Evolutionary conservation across 2,113 vertebrate genomes (phyloP), one percentile per base, ranked within the genome.

Genomic region (Triplophysa rosa): DNA sequence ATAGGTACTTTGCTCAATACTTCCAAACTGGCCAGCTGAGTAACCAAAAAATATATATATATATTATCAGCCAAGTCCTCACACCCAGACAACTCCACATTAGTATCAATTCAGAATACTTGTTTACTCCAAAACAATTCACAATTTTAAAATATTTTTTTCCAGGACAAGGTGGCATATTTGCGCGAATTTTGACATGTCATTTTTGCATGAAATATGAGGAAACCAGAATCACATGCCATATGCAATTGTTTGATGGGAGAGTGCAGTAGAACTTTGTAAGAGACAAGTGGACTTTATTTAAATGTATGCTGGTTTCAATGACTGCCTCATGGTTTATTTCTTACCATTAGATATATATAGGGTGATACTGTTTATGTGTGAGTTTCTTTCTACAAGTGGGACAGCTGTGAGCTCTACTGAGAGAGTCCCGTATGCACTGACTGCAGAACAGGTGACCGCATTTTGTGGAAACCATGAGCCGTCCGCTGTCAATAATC

Each of bases 381-480:
- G 89, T 98, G 68, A 99, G 95, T 88, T 93, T 96, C 90, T 97
- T 97, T 88, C 97, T 92, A 89, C 97, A 99, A 8, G 95, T 96
- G 0, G 97, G 97, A 83, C 97, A 99, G 58, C 93, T 95, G 84
- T 92, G 95, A 40, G 94, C 93, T 73, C 92, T 93, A 86, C 87
- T 92, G 85, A 99, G 93, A 29, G 95, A 90, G 64, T 98, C 95
- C 1, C 94, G 94, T 83, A 98, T 93, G 91, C 97, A 99, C 87
- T 97, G 95, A 80, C 96, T 98, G 86, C 97, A 99, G 92, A 99
- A 99, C 58, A 98, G 92, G 0, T 99, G 97, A 77, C 97, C 97
- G 0, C 97, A 98, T 67, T 94, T 95, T 1, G 96, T 98, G 63
- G 97, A 98, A 21, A 98, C 95, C 13, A 98, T 94, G 77, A 97